A percentile compares a stretch with the other conserved stretches of the same genome.
Conservation (phyloP, 2,888 invertebrate genomes). For the Phania funesta region DNA sequence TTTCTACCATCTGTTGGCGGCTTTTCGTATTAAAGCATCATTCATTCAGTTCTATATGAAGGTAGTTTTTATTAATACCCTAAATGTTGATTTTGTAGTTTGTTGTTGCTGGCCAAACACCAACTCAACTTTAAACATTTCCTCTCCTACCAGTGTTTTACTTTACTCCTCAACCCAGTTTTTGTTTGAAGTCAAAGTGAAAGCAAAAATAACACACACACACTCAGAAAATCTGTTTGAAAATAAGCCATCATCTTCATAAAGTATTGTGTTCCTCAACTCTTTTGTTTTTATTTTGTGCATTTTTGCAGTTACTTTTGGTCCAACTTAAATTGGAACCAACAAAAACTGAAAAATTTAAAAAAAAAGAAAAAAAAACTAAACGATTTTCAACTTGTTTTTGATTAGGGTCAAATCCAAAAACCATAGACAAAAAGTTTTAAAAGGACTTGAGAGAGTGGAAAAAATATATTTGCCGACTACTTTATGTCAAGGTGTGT, state of each 20-base stretch:
- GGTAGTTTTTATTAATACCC: conserved; percentile 34
- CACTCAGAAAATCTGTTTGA: conserved; percentile 11
- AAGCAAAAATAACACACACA: conserved; percentile 1
- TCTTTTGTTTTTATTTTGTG: conserved; percentile 8
- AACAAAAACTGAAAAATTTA: conserved; percentile 26
- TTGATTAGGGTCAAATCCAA: conserved; percentile 67
- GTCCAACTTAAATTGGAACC: conserved; percentile 57
- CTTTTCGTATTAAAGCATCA: conserved; percentile 45
- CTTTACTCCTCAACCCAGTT: not conserved
- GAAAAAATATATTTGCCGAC: not conserved
- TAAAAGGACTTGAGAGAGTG: conserved; percentile 38
- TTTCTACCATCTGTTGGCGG: conserved; percentile 57
- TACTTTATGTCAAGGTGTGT: not conserved
- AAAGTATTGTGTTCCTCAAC: conserved; percentile 42
- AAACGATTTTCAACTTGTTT: conserved; percentile 68
- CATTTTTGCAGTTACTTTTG: conserved; percentile 30
- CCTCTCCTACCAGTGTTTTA: not conserved
- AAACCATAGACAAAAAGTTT: conserved; percentile 46
- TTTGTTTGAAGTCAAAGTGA: conserved; percentile 22
- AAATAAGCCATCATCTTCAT: conserved; percentile 56
- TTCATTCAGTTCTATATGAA: conserved; percentile 40
- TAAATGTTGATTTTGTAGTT: no score
- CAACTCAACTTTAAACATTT: not conserved
- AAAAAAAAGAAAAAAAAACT: conserved; percentile 51
- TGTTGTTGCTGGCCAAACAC: conserved; percentile 3